Evolutionary conservation across 2,888 invertebrate species (phyloP).

Genomic region (Meghimatium bilineatum): DNA sequence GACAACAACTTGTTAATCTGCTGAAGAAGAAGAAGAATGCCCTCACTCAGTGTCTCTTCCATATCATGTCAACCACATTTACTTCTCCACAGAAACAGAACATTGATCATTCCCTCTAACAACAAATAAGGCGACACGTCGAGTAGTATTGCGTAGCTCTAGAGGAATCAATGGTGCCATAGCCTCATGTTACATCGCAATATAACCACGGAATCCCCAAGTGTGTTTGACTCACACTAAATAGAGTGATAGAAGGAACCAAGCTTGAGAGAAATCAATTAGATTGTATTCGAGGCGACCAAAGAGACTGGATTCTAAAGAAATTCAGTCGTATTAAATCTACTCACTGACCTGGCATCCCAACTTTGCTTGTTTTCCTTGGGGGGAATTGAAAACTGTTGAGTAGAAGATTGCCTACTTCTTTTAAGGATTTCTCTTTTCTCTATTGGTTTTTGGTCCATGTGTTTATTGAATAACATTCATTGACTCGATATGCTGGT

Average conservation of each 20-base stretch:
- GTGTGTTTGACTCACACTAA: neutral
- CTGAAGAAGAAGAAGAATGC: too few species aligned
- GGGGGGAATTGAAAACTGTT: neutral
- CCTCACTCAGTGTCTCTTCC: too few species aligned
- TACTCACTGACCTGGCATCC: conserved; percentile 12
- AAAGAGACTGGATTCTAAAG: neutral
- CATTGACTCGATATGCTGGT: too few species aligned
- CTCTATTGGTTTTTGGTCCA: too few species aligned
- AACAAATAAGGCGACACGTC: neutral
- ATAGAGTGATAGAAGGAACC: neutral
- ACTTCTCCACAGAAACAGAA: too few species aligned
- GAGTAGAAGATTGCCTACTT: neutral
- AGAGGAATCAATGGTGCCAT: neutral
- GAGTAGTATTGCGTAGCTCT: neutral
- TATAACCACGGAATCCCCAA: neutral
- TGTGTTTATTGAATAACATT: too few species aligned
- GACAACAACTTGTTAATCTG: too few species aligned
- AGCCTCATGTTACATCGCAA: neutral
- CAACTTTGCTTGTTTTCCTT: neutral
- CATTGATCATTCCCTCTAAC: neutral
- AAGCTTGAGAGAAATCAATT: conserved; percentile 20
- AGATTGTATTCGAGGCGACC: neutral
- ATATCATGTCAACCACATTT: too few species aligned
- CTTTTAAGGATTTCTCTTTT: neutral
- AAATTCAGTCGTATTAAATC: conserved; percentile 14